phyloP scores from a whole-genome alignment of 2,888 invertebrate species.

The Amiota mariae region DNA sequence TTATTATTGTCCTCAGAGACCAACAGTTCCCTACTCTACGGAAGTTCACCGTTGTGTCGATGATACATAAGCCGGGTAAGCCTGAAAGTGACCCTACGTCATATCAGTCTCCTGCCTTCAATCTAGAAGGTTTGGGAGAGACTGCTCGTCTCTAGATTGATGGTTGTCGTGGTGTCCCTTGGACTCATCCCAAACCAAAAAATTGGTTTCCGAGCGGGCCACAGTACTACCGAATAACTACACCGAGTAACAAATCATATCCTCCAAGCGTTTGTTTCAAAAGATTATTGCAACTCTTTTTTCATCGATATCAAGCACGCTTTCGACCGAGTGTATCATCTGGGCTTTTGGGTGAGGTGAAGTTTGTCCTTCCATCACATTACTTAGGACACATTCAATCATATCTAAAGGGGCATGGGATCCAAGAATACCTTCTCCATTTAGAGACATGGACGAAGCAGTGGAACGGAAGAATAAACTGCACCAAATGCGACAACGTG shows the following conservation, averaged over 20 bases:
- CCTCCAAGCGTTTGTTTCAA: background rate
- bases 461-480: background rate
- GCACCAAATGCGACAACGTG: background rate
- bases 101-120: conserved; percentile 6
- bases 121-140: background rate
- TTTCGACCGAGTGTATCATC: background rate
- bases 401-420: background rate
- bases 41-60: background rate
- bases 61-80: background rate
- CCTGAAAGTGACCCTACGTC: background rate
- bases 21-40: too few relatives aligned
- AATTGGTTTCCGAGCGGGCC: conserved; percentile 5
- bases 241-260: conserved; percentile 16
- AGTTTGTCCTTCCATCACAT: too few relatives aligned
- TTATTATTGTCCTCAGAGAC: too few relatives aligned
- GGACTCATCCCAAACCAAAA: conserved; percentile 13
- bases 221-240: conserved; percentile 15
- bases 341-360: background rate
- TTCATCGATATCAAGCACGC: background rate
- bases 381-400: background rate
- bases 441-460: background rate
- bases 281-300: conserved; percentile 8
- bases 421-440: background rate
- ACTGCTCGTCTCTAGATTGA: background rate
- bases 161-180: background rate